A percentile compares a stretch with the other conserved stretches of the same genome.
phyloP scores from a whole-genome alignment of 2,113 vertebrate genomes.

The Bettongia penicillata region DNA sequence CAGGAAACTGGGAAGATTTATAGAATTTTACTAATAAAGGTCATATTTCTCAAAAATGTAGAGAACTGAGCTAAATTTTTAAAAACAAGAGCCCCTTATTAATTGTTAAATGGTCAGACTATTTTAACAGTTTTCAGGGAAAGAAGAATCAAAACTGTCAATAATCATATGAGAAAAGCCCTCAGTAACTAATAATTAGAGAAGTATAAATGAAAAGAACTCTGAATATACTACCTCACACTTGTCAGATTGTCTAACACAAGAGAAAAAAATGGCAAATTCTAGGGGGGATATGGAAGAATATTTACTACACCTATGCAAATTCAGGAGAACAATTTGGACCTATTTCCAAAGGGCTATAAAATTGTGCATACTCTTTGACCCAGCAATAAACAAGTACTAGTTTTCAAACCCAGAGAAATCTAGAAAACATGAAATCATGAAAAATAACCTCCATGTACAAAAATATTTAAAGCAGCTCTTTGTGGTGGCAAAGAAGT shows the following conservation, averaged over 20 bases:
- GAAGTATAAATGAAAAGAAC: background rate
- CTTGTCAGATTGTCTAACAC: too few relatives aligned
- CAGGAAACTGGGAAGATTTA: too few relatives aligned
- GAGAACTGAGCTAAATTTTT: background rate
- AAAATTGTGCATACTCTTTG: too few relatives aligned
- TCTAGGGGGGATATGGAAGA: too few relatives aligned
- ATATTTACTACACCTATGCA: too few relatives aligned
- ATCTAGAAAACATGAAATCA: background rate
- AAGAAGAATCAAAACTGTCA: background rate
- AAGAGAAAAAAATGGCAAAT: too few relatives aligned
- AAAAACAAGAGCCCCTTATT: background rate
- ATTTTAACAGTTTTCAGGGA: background rate
- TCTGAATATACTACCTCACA: background rate
- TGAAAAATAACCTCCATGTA: background rate
- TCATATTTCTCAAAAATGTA: too few relatives aligned
- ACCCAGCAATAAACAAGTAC: background rate
- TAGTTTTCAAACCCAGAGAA: background rate
- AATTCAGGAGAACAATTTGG: too few relatives aligned
- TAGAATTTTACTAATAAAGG: too few relatives aligned
- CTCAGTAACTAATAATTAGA: background rate
- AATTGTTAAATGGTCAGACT: background rate
- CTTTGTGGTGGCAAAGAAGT: too few relatives aligned
- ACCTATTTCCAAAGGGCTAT: too few relatives aligned
- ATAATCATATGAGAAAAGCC: too few relatives aligned
- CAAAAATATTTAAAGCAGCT: background rate